These are phyloP conservation scores for Crotalus viridis DNA, from an alignment of 2,113 vertebrate species.

Conservation along the genomic window DNA sequence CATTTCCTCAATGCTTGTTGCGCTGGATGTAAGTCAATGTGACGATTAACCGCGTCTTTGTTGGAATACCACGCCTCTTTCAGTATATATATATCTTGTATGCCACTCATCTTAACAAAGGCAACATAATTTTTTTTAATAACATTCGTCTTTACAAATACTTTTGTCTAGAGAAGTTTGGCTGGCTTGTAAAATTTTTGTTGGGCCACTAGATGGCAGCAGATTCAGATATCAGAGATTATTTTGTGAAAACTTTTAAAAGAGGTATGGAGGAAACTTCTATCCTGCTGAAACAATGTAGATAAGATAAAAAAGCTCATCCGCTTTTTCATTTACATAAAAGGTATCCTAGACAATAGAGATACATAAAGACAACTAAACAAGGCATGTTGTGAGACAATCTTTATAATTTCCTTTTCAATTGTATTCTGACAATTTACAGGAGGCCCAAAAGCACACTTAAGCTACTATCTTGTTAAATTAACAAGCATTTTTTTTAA, in stretches of 20 bases:
- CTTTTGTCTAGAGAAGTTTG: background rate
- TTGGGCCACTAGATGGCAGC: slow-evolving; percentile 63
- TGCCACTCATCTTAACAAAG: background rate
- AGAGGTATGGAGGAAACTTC: background rate
- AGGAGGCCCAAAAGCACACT: background rate
- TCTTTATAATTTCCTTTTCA: background rate
- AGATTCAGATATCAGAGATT: slow-evolving; percentile 56
- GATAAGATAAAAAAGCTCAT: background rate
- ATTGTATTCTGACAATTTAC: background rate
- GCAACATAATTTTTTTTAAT: background rate
- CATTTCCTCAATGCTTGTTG: too few relatives aligned
- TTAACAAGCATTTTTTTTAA: background rate
- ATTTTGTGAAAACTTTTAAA: background rate
- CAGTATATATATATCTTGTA: background rate
- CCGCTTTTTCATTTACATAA: background rate
- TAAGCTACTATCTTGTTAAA: background rate
- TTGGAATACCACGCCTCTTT: too few relatives aligned
- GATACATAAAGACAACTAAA: background rate
- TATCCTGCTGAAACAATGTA: background rate
- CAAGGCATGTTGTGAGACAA: background rate
- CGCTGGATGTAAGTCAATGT: too few relatives aligned
- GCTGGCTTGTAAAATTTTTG: background rate
- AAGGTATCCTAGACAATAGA: background rate
- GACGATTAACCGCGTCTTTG: too few relatives aligned
- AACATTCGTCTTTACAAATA: background rate